Base-by-base conservation (phyloP, 2,888 invertebrate species). In the Homarus gammarus region DNA sequence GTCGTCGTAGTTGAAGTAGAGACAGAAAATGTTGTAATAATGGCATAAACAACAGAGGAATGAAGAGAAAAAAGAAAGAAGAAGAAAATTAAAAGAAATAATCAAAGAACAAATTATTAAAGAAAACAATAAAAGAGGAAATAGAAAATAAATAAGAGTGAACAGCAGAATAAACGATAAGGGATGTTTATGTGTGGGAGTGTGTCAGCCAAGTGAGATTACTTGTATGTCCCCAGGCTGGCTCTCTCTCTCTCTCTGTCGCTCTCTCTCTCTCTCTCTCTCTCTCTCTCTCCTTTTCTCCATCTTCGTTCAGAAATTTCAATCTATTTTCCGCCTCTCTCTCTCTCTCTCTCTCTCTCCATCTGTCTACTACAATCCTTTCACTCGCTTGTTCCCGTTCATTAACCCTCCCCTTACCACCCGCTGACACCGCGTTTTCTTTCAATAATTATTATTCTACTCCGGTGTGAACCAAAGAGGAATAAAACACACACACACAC, bases 231-330 rank as follows among this genome's bases (percentile, higher is more conserved):
- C n/a, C n/a, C n/a, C n/a, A n/a, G n/a, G n/a, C n/a, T n/a, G 22
- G 0, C n/a, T n/a, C n/a, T n/a, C n/a, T 68, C 68, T 68, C 68
- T 5, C 27, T 68, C 68, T 68, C 68, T 68, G n/a, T n/a, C n/a
- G n/a, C n/a, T n/a, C n/a, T 68, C 68, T 68, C 68, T 5, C 27
- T n/a, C n/a, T n/a, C n/a, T n/a, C n/a, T 68, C 68, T 68, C 68
- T 5, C 27, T 68, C 68, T 68, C 68, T 68, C 31, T 68, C 68
- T 68, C 5, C 56, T n/a, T 56, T 61, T 56, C 61, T 56, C 3
- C 56, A 61, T 56, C 5, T 56, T 2, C 56, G 18, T 56, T 18
- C 56, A 22, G 56, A 2, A 56, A 0, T 56, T 22, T 56, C 1
- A 56, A 1, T 56, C 18, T 56, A n/a, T 3, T 22, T 2, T 56